Evolutionary conservation across 2,888 invertebrate species (phyloP).

Genomic region (Drosophila kanekoi): DNA sequence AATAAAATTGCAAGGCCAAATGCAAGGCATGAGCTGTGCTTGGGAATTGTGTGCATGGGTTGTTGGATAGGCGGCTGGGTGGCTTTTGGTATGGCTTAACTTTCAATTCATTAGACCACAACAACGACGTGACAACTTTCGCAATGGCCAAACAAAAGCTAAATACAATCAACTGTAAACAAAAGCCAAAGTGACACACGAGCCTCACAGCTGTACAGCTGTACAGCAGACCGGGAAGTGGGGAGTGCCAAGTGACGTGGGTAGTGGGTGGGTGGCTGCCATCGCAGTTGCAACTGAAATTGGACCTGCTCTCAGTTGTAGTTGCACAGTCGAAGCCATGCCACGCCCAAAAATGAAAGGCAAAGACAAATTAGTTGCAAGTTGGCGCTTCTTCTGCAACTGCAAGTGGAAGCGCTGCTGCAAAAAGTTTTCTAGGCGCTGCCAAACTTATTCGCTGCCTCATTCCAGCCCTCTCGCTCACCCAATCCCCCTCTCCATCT

Average conservation of each 20-base stretch:
- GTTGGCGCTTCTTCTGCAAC: slow-evolving; percentile 52
- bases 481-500: neutral
- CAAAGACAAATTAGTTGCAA: slow-evolving; percentile 75
- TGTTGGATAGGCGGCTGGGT: neutral
- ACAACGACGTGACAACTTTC: slow-evolving; percentile 67
- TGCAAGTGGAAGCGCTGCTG: slow-evolving; percentile 45
- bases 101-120: slow-evolving; percentile 75
- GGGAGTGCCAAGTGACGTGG: no score
- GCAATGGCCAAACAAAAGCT: slow-evolving; percentile 68
- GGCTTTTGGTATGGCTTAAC: slow-evolving; percentile 48
- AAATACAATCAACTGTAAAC: slow-evolving; percentile 75
- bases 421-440: slow-evolving; percentile 54
- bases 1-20: slow-evolving; percentile 43
- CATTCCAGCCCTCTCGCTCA: neutral
- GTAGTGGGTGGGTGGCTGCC: neutral
- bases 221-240: neutral
- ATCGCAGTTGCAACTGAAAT: slow-evolving; percentile 32
- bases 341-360: slow-evolving; percentile 41
- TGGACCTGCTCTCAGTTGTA: slow-evolving; percentile 12
- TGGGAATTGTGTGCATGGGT: neutral
- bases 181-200: slow-evolving; percentile 66
- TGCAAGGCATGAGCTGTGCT: slow-evolving; percentile 19
- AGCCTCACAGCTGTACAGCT: slow-evolving; percentile 29
- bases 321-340: slow-evolving; percentile 13
- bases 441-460: slow-evolving; percentile 44